Evolutionary conservation across 2,888 invertebrate species (phyloP).

Genomic region (Periphyllus acericola): DNA sequence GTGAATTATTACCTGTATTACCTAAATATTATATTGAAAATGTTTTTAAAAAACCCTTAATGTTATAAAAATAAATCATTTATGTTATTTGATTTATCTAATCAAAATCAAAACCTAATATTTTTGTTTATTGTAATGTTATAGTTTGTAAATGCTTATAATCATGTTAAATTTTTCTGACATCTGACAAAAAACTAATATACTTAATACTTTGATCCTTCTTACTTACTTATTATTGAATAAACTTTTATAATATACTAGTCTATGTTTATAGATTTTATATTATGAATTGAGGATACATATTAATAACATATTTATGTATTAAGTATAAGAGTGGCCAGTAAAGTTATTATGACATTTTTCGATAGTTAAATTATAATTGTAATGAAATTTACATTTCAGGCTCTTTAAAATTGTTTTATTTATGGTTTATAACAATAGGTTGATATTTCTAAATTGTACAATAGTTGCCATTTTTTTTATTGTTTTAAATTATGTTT

Average conservation of each 20-base stretch:
- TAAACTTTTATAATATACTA: conserved; percentile 18
- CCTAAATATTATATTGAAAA: not conserved
- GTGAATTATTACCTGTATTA: not conserved
- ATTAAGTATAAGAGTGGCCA: conserved; percentile 1
- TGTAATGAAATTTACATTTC: not conserved
- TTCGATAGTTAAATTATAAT: not conserved
- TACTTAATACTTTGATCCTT: not conserved
- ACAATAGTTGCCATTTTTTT: conserved; percentile 10
- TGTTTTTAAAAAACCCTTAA: not conserved
- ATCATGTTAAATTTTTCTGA: conserved; percentile 6
- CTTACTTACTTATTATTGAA: conserved; percentile 5
- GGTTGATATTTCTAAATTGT: not conserved
- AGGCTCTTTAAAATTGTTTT: not conserved
- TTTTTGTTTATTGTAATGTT: conserved; percentile 38
- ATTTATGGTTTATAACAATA: not conserved
- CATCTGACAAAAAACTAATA: conserved; percentile 2
- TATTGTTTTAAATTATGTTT: not conserved
- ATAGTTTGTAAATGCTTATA: conserved; percentile 49
- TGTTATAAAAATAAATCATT: not conserved
- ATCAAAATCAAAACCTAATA: conserved; percentile 38
- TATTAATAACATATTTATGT: not conserved
- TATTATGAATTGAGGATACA: not conserved
- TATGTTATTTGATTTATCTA: not conserved
- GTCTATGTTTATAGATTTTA: not conserved
- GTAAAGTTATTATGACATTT: not conserved